Evolutionary conservation across 2,888 invertebrate species (phyloP), one percentile per base, ranked within the genome.

Genomic region (Pollenia labialis): DNA sequence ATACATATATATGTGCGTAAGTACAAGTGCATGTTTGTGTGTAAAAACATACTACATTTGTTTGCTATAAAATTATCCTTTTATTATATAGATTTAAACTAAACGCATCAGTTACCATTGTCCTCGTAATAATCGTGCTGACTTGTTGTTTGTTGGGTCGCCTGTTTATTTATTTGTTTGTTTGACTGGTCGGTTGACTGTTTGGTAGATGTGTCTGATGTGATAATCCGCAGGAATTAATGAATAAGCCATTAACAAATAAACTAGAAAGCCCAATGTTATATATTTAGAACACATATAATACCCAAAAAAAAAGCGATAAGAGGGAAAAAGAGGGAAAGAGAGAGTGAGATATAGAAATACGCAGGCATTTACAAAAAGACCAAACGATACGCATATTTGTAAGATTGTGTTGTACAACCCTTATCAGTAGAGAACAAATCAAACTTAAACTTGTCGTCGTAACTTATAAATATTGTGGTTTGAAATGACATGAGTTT

Each of bases 191-290:
- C 44, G 52, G 64, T 62, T 46, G 81, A 40, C 69, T 82, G 56
- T 85, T 85, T 54, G 90, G 89, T 90, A 90, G 89, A 90, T 92
- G 88, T 89, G 91, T 91, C 91, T 92, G 92, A 92, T 91, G 92
- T 91, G 92, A 92, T 92, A 92, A 92, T 92, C 92, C 92, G 89
- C 90, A 92, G 92, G 92, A 92, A 92, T 92, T 92, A 92, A 92
- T 92, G 92, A 92, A 92, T 92, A 92, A 92, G 92, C 92, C 92
- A 91, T 92, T 92, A 92, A 91, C 92, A 92, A 92, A 92, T 92
- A 92, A 92, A 92, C 92, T 91, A 91, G 90, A 90, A 90, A 88
- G 89, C 89, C 90, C 23, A 62, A 56, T 83, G 62, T 64, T 48
- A 40, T 58, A 72, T 46, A 40, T 12, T 18, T 42, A 54, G 14